Conservation (phyloP, 2,113 vertebrate species). For the Alligator sinensis region DNA sequence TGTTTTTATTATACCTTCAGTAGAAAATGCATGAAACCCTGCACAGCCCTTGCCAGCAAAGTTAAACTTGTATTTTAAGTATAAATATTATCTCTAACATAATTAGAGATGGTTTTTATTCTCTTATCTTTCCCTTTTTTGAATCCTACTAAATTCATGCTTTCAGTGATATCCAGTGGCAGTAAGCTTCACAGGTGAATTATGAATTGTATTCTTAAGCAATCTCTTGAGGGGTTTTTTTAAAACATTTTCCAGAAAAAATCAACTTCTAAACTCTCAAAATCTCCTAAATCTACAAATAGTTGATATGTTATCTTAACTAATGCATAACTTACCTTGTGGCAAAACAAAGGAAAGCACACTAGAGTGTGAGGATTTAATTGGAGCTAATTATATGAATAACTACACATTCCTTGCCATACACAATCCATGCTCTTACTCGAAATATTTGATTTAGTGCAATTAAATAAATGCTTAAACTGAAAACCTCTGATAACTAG, state of each 20-base stretch:
- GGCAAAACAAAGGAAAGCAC: not conserved
- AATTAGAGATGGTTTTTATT: not conserved
- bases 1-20: rapidly evolving
- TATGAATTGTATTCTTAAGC: not conserved
- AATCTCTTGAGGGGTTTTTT: not conserved
- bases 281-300: not conserved
- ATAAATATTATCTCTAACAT: not conserved
- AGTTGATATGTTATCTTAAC: not conserved
- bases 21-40: not conserved
- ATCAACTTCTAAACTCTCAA: not conserved
- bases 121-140: not conserved
- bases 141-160: not conserved
- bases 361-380: no score
- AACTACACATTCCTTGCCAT: not conserved
- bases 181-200: not conserved
- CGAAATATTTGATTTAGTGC: not conserved
- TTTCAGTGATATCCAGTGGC: not conserved
- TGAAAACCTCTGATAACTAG: not conserved
- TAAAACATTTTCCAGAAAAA: not conserved
- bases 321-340: slow-evolving; percentile 32
- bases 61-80: not conserved
- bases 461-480: not conserved
- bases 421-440: not conserved
- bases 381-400: not conserved
- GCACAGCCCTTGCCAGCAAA: not conserved